Evolutionary conservation across 2,797 vertebrate species (phyloP), one percentile per base, ranked within the genome.

Genomic region (Diplodus puntazzo): DNA sequence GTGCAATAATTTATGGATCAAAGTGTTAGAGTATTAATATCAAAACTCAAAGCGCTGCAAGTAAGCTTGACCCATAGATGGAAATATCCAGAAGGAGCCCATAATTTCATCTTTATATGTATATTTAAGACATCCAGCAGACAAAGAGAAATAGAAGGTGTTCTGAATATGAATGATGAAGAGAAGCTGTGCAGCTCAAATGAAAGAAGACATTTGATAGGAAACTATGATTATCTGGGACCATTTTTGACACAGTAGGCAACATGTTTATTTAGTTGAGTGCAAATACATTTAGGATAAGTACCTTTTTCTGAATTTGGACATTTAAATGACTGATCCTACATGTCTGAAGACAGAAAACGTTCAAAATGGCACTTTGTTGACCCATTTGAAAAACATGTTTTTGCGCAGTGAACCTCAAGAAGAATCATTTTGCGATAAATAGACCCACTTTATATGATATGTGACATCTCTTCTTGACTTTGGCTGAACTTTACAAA

Each of bases 71-170:
- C 16, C 39, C 9, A 53, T 14, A 11, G 21, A 21, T 46, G 0
- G 23, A 63, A 69, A 63, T 68, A 73, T 64, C 11, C n/a, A 27
- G 2, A 34, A 57, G 55, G 3, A 42, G 59, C n/a, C 34, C 21
- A n/a, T 23, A 2, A 52, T 42, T 46, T 64, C 21, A 58, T 17
- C 42, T 64, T 62, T 46, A 30, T 7, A 8, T 59, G 48, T 62
- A 25, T 13, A 16, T 16, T 14, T 59, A 57, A 34, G 45, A 17
- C 11, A 42, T 14, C 18, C 9, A 0, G 42, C 42, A 34, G 34
- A 70, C 14, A 23, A 30, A 50, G 30, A 39, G 20, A n/a, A 25
- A 49, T 23, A 10, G 12, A 12, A 42, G 1, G 4, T 12, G 11
- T 52, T n/a, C 20, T 39, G 10, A 23, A 23, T n/a, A 46, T 69